phyloP scores from a whole-genome alignment of 2,797 vertebrate species.

The Enteromius argenteus region DNA sequence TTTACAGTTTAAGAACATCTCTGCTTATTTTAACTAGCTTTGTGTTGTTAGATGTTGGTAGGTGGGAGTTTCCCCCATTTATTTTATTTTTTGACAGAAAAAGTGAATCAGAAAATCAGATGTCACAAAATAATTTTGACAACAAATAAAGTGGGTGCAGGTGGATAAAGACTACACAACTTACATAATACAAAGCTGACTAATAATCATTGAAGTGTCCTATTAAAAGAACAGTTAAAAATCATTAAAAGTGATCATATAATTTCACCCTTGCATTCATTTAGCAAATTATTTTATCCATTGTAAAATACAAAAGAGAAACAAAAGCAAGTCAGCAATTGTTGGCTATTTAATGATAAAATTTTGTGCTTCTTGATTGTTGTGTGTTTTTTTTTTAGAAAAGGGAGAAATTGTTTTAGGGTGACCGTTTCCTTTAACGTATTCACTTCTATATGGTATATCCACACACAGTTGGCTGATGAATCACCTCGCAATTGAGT shows the following conservation, averaged over 20 bases:
- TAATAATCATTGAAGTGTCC: not conserved
- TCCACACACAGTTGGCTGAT: conserved; percentile 38
- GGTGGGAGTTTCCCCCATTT: not conserved
- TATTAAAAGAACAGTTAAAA: not conserved
- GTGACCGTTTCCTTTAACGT: not conserved
- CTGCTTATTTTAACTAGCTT: not conserved
- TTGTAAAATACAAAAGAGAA: too few species aligned
- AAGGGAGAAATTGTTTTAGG: not conserved
- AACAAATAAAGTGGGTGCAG: not conserved
- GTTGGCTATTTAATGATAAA: not conserved
- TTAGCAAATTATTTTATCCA: too few species aligned
- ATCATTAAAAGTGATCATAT: not conserved
- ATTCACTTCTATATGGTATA: not conserved
- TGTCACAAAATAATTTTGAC: not conserved
- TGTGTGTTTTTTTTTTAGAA: not conserved
- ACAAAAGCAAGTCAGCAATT: too few species aligned
- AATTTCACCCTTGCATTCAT: not conserved
- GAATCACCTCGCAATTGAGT: conserved; percentile 52
- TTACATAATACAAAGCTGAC: not conserved
- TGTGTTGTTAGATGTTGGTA: not conserved
- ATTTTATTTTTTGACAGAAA: not conserved
- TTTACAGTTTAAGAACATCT: not conserved
- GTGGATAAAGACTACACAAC: not conserved
- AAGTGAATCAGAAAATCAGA: not conserved
- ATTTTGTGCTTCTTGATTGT: not conserved